Percentiles rank a stretch among this genome's conserved stretches.
These are phyloP conservation scores for Aleiodes leptofemur DNA, from an alignment of 2,888 invertebrate genomes.

Conservation along the genomic window DNA sequence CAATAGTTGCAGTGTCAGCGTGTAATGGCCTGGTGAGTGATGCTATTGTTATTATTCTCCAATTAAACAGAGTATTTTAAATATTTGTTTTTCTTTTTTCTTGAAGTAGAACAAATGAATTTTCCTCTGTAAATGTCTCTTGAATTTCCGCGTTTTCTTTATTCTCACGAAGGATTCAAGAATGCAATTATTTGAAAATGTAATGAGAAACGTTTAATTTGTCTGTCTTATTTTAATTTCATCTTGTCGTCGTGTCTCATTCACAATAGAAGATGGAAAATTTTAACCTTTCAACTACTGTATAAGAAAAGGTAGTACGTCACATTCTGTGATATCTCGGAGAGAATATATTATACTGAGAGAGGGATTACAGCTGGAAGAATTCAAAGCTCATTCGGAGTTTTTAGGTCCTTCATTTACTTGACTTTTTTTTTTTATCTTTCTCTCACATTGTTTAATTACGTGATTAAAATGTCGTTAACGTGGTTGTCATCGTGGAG, in stretches of 20 bases:
- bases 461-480: slow-evolving; percentile 54
- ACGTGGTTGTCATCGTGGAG: slow-evolving; percentile 1
- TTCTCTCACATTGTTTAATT: slow-evolving; percentile 45
- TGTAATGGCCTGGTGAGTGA: slow-evolving; percentile 89
- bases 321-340: slow-evolving; percentile 1
- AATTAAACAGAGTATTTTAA: not conserved
- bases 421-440: not conserved
- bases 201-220: not conserved
- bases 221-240: slow-evolving; percentile 8
- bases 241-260: not conserved
- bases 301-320: not conserved
- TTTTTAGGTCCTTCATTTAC: not conserved
- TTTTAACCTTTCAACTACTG: slow-evolving; percentile 15
- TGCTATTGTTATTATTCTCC: not conserved
- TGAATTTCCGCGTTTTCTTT: slow-evolving; percentile 33
- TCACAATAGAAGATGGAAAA: not conserved
- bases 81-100: slow-evolving; percentile 8
- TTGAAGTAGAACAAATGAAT: slow-evolving; percentile 7
- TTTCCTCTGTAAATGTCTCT: slow-evolving; percentile 49
- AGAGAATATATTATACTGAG: not conserved
- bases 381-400: not conserved
- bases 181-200: slow-evolving; percentile 24
- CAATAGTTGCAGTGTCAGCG: slow-evolving; percentile 86
- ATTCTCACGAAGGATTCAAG: not conserved
- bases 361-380: no score